These are phyloP conservation scores for Hozukius guyotensis DNA, from an alignment of 2,797 vertebrate species.

Conservation along the genomic window DNA sequence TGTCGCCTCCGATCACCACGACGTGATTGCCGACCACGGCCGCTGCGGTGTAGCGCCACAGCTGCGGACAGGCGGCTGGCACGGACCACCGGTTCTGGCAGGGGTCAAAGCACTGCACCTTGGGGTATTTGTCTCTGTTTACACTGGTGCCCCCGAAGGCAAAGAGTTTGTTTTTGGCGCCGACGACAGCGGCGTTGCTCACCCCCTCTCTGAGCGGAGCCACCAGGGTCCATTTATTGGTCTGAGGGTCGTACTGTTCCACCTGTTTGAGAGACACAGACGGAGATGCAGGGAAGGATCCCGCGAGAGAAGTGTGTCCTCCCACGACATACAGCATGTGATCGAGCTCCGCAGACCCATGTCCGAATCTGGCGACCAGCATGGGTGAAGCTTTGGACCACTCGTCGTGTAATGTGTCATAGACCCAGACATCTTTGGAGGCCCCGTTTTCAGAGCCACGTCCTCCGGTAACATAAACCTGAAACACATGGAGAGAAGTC, in stretches of 20 bases:
- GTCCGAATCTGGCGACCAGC: constrained; percentile 88
- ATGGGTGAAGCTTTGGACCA: constrained; percentile 90
- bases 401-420: constrained; percentile 89
- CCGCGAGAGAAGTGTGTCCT: constrained; percentile 87
- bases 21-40: constrained; percentile 88
- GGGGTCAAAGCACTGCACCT: constrained; percentile 90
- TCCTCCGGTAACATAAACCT: constrained; percentile 88
- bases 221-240: constrained; percentile 89
- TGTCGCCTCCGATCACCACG: constrained; percentile 88
- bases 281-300: constrained; percentile 88
- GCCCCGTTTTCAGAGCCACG: constrained; percentile 88
- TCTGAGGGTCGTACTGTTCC: constrained; percentile 89
- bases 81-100: constrained; percentile 88
- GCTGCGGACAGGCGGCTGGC: constrained; percentile 86
- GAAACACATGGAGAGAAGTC: not conserved
- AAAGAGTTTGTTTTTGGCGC: constrained; percentile 89
- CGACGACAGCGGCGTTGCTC: constrained; percentile 89
- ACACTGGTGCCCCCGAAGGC: constrained; percentile 89
- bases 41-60: constrained; percentile 89
- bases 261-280: constrained; percentile 91
- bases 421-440: constrained; percentile 91
- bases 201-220: constrained; percentile 89
- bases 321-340: constrained; percentile 87
- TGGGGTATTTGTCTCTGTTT: constrained; percentile 87
- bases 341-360: constrained; percentile 88